Evolutionary conservation across 1,140 invertebrate species (phyloP).

Genomic region (Cotesia chilonis): DNA sequence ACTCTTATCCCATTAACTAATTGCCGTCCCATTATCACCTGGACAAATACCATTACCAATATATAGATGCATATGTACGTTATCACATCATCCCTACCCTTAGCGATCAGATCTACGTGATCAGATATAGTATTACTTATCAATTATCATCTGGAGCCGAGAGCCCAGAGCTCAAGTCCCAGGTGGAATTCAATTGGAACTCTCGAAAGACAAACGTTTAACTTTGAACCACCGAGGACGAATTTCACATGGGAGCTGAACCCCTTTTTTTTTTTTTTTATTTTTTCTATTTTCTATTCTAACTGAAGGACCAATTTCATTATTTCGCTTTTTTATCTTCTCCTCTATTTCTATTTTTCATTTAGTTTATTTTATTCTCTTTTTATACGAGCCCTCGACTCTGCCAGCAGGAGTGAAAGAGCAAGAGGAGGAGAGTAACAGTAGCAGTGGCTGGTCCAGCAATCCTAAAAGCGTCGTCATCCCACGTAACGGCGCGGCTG

Average conservation of each 20-base stretch:
- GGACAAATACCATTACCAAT: not conserved
- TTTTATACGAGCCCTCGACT: no score
- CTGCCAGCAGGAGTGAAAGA: not conserved
- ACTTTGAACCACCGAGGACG: constrained; percentile 17
- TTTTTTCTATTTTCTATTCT: not conserved
- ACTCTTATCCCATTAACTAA: constrained; percentile 1
- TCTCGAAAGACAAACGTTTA: constrained; percentile 16
- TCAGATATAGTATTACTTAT: not conserved
- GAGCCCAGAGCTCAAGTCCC: not conserved
- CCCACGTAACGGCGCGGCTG: constrained; percentile 17
- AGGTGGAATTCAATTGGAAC: constrained; percentile 5
- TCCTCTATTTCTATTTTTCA: not conserved
- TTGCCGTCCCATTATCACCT: not conserved
- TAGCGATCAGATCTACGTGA: no score
- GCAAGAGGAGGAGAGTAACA: not conserved
- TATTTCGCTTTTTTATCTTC: constrained; percentile 13
- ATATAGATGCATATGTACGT: no score
- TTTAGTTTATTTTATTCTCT: constrained; percentile 1
- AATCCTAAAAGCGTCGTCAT: constrained; percentile 34
- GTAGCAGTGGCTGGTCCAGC: constrained; percentile 32
- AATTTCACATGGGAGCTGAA: constrained; percentile 14
- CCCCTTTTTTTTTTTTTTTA: not conserved
- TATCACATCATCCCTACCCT: no score
- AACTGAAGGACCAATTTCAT: constrained; percentile 6
- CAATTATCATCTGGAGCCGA: not conserved